A percentile compares a stretch with the other conserved stretches of the same genome.
phyloP scores from a whole-genome alignment of 2,113 vertebrate species.

The rabbit (Oryctolagus cuniculus) region mOryCun1.1 NC_091447.1:46734001-46734500 shows the following conservation, averaged over 20 bases:
- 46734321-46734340: background rate
- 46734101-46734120: background rate
- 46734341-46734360: background rate
- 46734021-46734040: background rate
- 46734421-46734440: constrained; percentile 11
- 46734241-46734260: background rate
- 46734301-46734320: background rate
- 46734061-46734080: background rate
- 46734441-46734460: constrained; percentile 41
- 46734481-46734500: no score
- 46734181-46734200: background rate
- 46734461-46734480: background rate
- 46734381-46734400: background rate
- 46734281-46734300: constrained; percentile 37
- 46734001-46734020: background rate
- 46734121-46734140: background rate
- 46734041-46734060: background rate
- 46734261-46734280: background rate
- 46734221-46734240: background rate
- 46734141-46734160: background rate
- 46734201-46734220: background rate
- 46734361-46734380: background rate
- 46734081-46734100: background rate
- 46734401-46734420: background rate
- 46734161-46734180: background rate